phyloP scores from a whole-genome alignment of 1,140 invertebrate species.

The Drosophila bipectinata region DNA sequence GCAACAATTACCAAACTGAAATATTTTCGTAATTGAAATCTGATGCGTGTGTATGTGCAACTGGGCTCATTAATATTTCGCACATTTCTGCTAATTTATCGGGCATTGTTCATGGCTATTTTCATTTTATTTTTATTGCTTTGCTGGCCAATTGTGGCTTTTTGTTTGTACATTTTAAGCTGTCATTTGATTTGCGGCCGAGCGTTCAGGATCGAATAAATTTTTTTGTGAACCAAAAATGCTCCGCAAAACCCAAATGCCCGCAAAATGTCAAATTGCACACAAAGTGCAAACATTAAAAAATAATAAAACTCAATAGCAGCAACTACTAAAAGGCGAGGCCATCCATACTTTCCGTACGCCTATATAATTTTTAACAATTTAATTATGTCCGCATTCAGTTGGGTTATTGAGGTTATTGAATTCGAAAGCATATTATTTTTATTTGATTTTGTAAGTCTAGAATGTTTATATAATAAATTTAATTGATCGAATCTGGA shows the following conservation, averaged over 20 bases:
- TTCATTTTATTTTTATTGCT: slow-evolving; percentile 40
- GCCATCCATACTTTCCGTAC: slow-evolving; percentile 4
- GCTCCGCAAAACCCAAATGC: slow-evolving; percentile 37
- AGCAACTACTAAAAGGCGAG: slow-evolving; percentile 9
- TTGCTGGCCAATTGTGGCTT: slow-evolving; percentile 44
- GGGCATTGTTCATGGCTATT: slow-evolving; percentile 35
- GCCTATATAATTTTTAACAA: slow-evolving; percentile 20
- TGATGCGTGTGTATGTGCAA: slow-evolving; percentile 25
- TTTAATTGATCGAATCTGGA: neutral
- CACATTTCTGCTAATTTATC: slow-evolving; percentile 61
- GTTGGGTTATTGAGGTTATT: neutral
- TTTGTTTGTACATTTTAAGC: slow-evolving; percentile 38
- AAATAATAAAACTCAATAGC: slow-evolving; percentile 21
- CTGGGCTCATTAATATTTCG: slow-evolving; percentile 62
- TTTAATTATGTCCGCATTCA: slow-evolving; percentile 31
- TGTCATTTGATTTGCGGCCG: slow-evolving; percentile 65
- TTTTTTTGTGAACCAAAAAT: slow-evolving; percentile 50
- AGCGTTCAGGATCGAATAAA: slow-evolving; percentile 42
- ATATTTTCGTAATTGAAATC: slow-evolving; percentile 62
- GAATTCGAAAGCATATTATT: neutral
- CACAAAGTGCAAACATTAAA: slow-evolving; percentile 49
- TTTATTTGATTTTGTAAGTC: neutral
- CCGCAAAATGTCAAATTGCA: slow-evolving; percentile 67
- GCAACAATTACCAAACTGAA: slow-evolving; percentile 49
- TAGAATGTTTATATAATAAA: neutral